These are phyloP conservation scores for Temnopleurus reevesii DNA, from an alignment of 53 echinoderm and acorn worm genomes.

Conservation along the genomic window DNA sequence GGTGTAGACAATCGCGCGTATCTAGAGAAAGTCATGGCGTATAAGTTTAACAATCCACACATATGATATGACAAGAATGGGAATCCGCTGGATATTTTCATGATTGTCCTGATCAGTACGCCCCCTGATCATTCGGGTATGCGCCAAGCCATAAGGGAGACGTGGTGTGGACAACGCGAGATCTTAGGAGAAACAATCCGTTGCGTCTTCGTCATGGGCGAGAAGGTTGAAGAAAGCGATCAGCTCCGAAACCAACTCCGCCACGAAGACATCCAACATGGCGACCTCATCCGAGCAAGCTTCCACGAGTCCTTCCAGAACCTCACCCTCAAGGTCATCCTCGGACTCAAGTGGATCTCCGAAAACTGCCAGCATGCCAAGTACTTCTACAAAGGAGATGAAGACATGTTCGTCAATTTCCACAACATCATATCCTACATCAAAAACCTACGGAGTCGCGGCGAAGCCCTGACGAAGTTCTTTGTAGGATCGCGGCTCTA, in stretches of 20 bases:
- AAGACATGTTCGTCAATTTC: constrained; percentile 74
- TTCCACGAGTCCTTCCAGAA: constrained; percentile 69
- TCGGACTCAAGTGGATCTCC: constrained; percentile 70
- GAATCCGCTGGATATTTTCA: constrained; percentile 29
- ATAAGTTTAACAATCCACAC: constrained; percentile 6
- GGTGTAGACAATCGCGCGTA: constrained; percentile 42
- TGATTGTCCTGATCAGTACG: constrained; percentile 66
- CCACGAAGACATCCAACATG: constrained; percentile 54
- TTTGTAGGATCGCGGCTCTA: constrained; percentile 32
- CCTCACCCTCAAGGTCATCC: constrained; percentile 71
- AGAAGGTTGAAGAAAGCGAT: background rate
- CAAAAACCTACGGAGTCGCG: background rate
- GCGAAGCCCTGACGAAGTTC: background rate
- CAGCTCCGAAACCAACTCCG: background rate
- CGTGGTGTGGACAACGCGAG: constrained; percentile 40
- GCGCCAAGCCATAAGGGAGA: constrained; percentile 66
- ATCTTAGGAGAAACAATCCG: constrained; percentile 20
- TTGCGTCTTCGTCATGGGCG: constrained; percentile 54
- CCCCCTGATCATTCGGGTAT: constrained; percentile 17
- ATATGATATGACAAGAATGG: constrained; percentile 21
- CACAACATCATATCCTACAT: constrained; percentile 60
- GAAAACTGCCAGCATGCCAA: constrained; percentile 66
- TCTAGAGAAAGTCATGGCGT: constrained; percentile 32
- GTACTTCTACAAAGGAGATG: constrained; percentile 77
- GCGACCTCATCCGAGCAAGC: constrained; percentile 72